These are phyloP conservation scores for Lithobates pipiens DNA, from an alignment of 2,797 vertebrate species.

Conservation along the genomic window DNA sequence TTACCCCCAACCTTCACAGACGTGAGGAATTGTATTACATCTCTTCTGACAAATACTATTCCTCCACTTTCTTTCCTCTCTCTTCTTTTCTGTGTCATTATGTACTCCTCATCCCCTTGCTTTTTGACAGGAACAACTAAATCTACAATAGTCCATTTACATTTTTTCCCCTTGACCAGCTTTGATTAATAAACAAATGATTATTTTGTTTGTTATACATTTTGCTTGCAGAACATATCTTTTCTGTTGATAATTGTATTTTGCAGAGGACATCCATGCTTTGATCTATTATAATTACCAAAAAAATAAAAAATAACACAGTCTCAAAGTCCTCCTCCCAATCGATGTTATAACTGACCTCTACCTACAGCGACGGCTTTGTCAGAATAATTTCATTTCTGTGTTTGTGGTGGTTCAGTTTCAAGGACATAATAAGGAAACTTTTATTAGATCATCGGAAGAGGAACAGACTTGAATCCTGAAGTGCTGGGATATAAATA, in stretches of 20 bases:
- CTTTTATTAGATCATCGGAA: slow-evolving; percentile 54
- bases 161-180: background rate
- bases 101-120: too few relatives aligned
- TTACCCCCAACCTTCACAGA: too few relatives aligned
- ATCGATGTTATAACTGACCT: slow-evolving; percentile 46
- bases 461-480: slow-evolving; percentile 43
- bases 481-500: slow-evolving; percentile 45
- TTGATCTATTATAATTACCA: slow-evolving; percentile 31
- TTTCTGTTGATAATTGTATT: slow-evolving; percentile 34
- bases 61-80: too few relatives aligned
- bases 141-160: too few relatives aligned
- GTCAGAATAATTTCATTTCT: slow-evolving; percentile 46
- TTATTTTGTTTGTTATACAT: background rate
- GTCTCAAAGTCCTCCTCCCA: slow-evolving; percentile 35
- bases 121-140: too few relatives aligned
- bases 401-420: slow-evolving; percentile 30
- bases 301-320: slow-evolving; percentile 1
- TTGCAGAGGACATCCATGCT: slow-evolving; percentile 37
- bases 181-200: slow-evolving; percentile 13
- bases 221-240: background rate
- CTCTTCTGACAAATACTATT: too few relatives aligned
- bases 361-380: slow-evolving; percentile 33
- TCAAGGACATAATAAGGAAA: slow-evolving; percentile 56
- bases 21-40: too few relatives aligned
- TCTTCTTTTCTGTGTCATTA: too few relatives aligned